These are phyloP conservation scores for Atta cephalotes DNA, from an alignment of 1,140 invertebrate species.

Conservation along the genomic window DNA sequence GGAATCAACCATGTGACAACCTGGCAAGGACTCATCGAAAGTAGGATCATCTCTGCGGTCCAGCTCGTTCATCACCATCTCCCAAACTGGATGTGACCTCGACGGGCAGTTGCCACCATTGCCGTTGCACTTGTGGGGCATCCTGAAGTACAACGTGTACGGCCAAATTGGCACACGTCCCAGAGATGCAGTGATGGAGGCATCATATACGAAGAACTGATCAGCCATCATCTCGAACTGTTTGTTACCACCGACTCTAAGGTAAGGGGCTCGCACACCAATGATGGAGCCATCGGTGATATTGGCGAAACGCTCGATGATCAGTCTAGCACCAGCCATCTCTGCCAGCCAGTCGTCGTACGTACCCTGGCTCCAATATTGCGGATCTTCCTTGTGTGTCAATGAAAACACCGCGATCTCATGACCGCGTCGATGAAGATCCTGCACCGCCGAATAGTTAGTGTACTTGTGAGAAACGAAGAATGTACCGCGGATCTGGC, in stretches of 20 bases:
- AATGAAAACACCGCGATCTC: constrained; percentile 98
- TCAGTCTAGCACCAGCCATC: constrained; percentile 96
- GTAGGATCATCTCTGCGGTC: constrained; percentile 96
- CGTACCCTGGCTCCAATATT: constrained; percentile 94
- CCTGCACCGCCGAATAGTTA: constrained; percentile 97
- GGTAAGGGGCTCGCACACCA: constrained; percentile 95
- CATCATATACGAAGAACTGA: constrained; percentile 97
- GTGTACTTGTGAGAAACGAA: constrained; percentile 98
- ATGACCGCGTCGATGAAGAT: constrained; percentile 96
- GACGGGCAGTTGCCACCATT: constrained; percentile 97
- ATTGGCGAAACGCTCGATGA: constrained; percentile 95
- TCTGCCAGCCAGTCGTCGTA: constrained; percentile 98
- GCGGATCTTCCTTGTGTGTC: constrained; percentile 96
- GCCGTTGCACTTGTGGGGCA: constrained; percentile 97
- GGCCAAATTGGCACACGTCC: constrained; percentile 97
- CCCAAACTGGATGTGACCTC: constrained; percentile 96
- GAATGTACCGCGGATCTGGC: constrained; percentile 97
- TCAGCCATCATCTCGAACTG: constrained; percentile 99
- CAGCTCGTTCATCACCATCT: constrained; percentile 98
- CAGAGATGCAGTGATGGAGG: constrained; percentile 96
- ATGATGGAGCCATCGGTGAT: constrained; percentile 96
- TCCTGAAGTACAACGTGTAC: constrained; percentile 97
- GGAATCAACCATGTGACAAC: constrained; percentile 97
- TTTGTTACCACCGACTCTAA: constrained; percentile 96
- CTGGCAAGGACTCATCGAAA: constrained; percentile 95